These are phyloP conservation scores for Parazoanthus swiftii DNA, from an alignment of 92 coral and sea anemone genomes.

Conservation along the genomic window DNA sequence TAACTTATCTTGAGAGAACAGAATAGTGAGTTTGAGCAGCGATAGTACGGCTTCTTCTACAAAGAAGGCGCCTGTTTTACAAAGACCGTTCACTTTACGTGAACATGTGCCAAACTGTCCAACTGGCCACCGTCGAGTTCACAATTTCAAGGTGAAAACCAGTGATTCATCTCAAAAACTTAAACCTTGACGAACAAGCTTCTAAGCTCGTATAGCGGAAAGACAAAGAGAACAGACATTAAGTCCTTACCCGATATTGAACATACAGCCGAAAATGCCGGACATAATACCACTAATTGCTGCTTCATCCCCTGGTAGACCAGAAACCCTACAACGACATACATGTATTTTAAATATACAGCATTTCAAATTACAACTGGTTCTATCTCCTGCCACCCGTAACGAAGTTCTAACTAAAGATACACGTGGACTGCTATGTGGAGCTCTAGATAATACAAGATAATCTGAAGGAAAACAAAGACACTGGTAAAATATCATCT, in stretches of 20 bases:
- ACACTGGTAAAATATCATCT: too few species aligned
- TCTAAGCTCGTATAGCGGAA: background rate
- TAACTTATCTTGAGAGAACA: too few species aligned
- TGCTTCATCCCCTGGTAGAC: slow-evolving; percentile 35
- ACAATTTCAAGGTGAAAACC: too few species aligned
- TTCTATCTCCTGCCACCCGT: background rate
- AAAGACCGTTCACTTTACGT: too few species aligned
- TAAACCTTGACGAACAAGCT: background rate
- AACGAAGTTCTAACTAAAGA: background rate
- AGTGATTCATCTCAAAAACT: background rate
- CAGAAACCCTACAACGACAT: background rate
- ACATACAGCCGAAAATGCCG: slow-evolving; percentile 13
- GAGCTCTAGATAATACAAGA: too few species aligned
- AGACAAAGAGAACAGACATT: background rate
- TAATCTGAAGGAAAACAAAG: too few species aligned
- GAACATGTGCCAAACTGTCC: too few species aligned
- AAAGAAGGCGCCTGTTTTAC: too few species aligned
- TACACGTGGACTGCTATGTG: background rate
- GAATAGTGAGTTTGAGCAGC: background rate
- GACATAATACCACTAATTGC: slow-evolving; percentile 27
- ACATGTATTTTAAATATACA: background rate
- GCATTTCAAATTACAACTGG: background rate
- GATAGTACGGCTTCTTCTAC: too few species aligned
- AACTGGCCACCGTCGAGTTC: too few species aligned
- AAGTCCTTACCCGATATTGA: slow-evolving; percentile 22